phyloP scores from a whole-genome alignment of 1,140 invertebrate genomes.

The Mamestra configurata region DNA sequence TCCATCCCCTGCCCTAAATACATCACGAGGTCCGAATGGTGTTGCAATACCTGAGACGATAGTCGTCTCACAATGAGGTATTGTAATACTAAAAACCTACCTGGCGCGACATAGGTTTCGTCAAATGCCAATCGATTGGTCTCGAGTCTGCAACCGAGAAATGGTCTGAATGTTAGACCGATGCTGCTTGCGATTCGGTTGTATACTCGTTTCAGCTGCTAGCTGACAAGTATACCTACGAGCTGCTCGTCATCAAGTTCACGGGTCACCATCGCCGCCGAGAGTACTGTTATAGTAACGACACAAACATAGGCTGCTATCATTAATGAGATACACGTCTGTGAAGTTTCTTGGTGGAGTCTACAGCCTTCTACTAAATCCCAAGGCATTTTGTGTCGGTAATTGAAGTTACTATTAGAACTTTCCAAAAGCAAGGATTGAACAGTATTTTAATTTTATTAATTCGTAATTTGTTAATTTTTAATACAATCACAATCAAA shows the following conservation, averaged over 20 bases:
- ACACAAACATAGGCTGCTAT: conserved; percentile 15
- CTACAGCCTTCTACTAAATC: background rate
- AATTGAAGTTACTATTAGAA: conserved; percentile 21
- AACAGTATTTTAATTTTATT: conserved; percentile 47
- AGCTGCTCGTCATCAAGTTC: conserved; percentile 37
- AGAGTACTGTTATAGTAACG: conserved; percentile 39
- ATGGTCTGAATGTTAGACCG: conserved; percentile 55
- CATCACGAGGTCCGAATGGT: conserved; percentile 70
- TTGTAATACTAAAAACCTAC: conserved; percentile 74
- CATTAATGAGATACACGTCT: background rate
- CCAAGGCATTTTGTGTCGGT: conserved; percentile 10
- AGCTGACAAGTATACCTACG: conserved; percentile 29
- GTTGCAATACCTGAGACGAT: conserved; percentile 67
- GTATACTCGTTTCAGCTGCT: conserved; percentile 65
- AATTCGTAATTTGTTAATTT: conserved; percentile 36
- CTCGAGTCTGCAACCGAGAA: conserved; percentile 77
- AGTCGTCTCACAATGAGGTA: conserved; percentile 57
- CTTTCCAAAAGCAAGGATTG: conserved; percentile 34
- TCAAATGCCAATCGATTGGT: conserved; percentile 80
- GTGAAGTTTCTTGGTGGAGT: conserved; percentile 15
- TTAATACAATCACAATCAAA: conserved; percentile 8
- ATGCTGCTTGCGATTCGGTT: conserved; percentile 67
- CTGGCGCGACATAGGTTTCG: conserved; percentile 78
- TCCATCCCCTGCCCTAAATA: conserved; percentile 88
- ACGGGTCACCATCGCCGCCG: background rate